Percentiles rank a stretch among this genome's conserved stretches.
Evolutionary conservation across 2,113 vertebrate species (phyloP).

Genomic region (Hassar affinis): DNA sequence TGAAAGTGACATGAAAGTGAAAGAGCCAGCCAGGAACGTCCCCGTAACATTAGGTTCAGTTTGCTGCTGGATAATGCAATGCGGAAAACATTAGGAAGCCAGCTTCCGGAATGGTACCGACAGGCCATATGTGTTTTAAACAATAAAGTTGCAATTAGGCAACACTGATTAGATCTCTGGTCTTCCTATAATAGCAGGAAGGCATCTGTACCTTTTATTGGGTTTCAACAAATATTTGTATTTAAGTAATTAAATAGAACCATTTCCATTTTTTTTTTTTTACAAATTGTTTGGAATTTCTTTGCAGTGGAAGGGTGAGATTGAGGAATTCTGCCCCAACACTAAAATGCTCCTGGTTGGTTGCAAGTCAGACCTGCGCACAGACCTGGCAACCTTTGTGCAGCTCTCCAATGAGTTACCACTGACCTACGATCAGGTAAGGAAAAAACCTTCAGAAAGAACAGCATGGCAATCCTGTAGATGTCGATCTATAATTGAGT

Average conservation of each 20-base stretch:
- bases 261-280: too few species aligned
- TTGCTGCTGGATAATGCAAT: background rate
- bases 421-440: constrained; percentile 87
- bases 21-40: background rate
- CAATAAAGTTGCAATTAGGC: background rate
- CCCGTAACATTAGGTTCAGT: background rate
- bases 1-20: background rate
- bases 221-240: background rate
- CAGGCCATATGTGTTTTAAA: background rate
- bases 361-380: constrained; percentile 88
- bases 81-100: background rate
- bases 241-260: background rate
- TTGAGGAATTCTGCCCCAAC: constrained; percentile 89
- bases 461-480: background rate
- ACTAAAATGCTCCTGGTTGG: constrained; percentile 90
- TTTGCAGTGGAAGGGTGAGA: constrained; percentile 88
- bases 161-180: background rate
- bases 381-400: constrained; percentile 83
- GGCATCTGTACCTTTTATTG: background rate
- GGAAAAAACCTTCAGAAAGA: background rate
- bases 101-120: background rate
- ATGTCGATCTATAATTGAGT: background rate
- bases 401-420: constrained; percentile 86
- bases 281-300: background rate
- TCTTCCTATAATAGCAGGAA: background rate